phyloP scores from a whole-genome alignment of 2,797 vertebrate species.

The Zalophus californianus region DNA sequence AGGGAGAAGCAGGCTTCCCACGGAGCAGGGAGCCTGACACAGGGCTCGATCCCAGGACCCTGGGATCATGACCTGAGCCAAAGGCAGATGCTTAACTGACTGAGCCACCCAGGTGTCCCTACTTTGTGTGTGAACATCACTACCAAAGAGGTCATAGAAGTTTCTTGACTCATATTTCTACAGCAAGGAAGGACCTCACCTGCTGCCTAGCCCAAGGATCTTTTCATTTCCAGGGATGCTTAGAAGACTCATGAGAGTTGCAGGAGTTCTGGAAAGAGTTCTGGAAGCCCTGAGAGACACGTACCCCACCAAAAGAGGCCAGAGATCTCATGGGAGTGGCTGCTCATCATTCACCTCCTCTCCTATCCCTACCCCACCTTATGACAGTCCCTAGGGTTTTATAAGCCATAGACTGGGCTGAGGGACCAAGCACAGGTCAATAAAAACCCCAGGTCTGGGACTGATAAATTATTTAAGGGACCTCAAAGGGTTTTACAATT shows the following conservation, averaged over 20 bases:
- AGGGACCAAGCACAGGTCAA: background rate
- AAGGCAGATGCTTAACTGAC: too few relatives aligned
- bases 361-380: background rate
- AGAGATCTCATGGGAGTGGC: background rate
- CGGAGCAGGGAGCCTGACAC: background rate
- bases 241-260: background rate
- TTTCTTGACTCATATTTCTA: background rate
- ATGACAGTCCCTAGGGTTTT: background rate
- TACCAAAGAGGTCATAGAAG: background rate
- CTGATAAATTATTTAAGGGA: background rate
- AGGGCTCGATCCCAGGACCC: too few relatives aligned
- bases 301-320: background rate
- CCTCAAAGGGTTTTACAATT: background rate
- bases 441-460: background rate
- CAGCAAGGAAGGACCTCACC: background rate
- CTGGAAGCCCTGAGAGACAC: background rate
- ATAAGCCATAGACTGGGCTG: background rate
- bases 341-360: background rate
- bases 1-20: background rate
- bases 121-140: background rate
- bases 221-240: background rate
- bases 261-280: background rate
- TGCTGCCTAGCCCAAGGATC: background rate
- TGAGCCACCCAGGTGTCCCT: too few relatives aligned
- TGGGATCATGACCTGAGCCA: too few relatives aligned